A percentile compares a stretch with the other conserved stretches of the same genome.
Evolutionary conservation across 2,797 vertebrate genomes (phyloP).

Genomic region (Pseudochirops cupreus): DNA sequence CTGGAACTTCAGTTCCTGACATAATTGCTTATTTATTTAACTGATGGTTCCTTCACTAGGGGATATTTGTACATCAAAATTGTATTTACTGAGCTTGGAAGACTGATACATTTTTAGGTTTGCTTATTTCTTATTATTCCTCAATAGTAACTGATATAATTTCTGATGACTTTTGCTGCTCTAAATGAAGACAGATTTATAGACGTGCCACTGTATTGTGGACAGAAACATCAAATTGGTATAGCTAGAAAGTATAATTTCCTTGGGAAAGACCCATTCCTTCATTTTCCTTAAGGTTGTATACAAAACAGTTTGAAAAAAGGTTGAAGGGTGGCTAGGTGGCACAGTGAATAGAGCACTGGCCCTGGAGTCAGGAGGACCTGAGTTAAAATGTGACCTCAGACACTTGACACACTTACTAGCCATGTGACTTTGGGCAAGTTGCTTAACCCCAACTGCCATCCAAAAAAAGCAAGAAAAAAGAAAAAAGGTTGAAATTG

Average conservation of each 20-base stretch:
- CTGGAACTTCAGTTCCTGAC: neutral
- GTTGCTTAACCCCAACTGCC: too few relatives aligned
- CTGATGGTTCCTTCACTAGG: neutral
- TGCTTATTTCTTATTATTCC: conserved; percentile 28
- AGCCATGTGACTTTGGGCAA: too few relatives aligned
- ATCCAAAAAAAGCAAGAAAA: too few relatives aligned
- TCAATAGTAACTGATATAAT: conserved; percentile 10
- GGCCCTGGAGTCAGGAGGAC: too few relatives aligned
- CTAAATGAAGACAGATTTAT: conserved; percentile 20
- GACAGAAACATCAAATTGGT: conserved; percentile 15
- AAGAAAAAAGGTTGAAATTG: conserved; percentile 3
- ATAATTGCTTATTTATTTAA: neutral
- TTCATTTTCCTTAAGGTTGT: neutral
- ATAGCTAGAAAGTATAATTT: neutral
- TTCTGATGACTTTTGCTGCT: conserved; percentile 23
- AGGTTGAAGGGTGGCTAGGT: too few relatives aligned
- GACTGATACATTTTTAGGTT: conserved; percentile 8
- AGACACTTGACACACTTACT: too few relatives aligned
- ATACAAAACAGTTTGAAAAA: conserved; percentile 28
- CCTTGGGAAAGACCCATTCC: neutral
- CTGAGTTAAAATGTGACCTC: too few relatives aligned
- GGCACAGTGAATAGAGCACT: too few relatives aligned
- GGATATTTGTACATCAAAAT: neutral
- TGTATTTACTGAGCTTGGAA: conserved; percentile 33
- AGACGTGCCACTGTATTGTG: conserved; percentile 13